Percentiles rank a stretch among this genome's conserved stretches.
Conservation (phyloP, 2,797 vertebrate species). For the Sebastes kiyomatsui region DNA sequence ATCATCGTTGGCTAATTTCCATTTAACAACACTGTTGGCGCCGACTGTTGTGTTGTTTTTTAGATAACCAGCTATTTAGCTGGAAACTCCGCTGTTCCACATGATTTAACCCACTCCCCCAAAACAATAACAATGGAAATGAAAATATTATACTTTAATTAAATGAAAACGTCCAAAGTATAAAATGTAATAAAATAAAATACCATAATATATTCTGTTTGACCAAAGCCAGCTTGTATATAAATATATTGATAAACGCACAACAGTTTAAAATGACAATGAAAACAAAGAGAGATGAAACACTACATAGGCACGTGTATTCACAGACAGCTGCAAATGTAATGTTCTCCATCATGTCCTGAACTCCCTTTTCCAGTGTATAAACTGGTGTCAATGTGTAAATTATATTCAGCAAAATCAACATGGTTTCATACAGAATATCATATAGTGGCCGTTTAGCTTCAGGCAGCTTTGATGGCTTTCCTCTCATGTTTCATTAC, state of each 20-base stretch:
- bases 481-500: no score
- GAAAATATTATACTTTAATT: background rate
- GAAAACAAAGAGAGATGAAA: background rate
- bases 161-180: background rate
- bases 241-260: background rate
- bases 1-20: conserved; percentile 14
- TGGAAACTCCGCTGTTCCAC: conserved; percentile 11
- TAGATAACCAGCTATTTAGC: conserved; percentile 15
- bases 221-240: background rate
- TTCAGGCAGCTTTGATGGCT: no score
- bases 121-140: background rate
- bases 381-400: no score
- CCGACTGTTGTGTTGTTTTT: background rate
- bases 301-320: background rate
- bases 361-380: no score
- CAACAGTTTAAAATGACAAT: no score
- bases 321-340: background rate
- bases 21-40: conserved; percentile 11
- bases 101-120: background rate
- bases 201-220: background rate
- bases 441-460: no score
- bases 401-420: no score
- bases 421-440: no score
- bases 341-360: background rate
- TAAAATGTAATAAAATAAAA: background rate